Percentiles rank a stretch among this genome's conserved stretches.
These are phyloP conservation scores for Sphenopsis melanotis DNA, from an alignment of 2,797 vertebrate genomes.

Conservation along the genomic window DNA sequence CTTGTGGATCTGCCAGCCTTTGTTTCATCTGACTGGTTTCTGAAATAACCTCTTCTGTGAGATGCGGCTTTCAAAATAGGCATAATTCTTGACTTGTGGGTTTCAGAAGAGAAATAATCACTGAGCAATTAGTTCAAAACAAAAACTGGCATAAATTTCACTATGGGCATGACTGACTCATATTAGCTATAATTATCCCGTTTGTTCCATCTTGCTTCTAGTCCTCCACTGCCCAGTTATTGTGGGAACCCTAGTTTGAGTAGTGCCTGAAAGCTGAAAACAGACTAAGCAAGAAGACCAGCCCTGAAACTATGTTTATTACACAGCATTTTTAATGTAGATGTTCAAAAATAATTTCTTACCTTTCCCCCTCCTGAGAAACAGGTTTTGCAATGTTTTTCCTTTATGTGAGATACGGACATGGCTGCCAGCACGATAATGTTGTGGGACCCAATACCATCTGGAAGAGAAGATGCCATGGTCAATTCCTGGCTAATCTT, in stretches of 20 bases:
- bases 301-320: background rate
- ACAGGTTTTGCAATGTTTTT: background rate
- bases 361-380: background rate
- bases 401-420: background rate
- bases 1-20: background rate
- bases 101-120: background rate
- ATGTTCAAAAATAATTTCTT: background rate
- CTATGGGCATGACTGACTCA: background rate
- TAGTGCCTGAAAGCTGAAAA: background rate
- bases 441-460: background rate
- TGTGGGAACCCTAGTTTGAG: rapidly evolving
- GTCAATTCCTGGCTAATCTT: background rate
- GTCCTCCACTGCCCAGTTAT: background rate
- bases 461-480: background rate
- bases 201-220: background rate
- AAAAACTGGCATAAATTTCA: background rate
- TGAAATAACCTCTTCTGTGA: background rate
- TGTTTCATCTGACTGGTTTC: background rate
- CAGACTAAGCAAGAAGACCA: background rate
- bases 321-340: background rate
- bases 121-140: background rate
- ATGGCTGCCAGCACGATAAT: background rate
- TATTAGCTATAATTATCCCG: background rate
- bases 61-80: background rate
- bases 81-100: background rate